Conservation (phyloP, 2,113 vertebrate species). For the Xenus cinereus region DNA sequence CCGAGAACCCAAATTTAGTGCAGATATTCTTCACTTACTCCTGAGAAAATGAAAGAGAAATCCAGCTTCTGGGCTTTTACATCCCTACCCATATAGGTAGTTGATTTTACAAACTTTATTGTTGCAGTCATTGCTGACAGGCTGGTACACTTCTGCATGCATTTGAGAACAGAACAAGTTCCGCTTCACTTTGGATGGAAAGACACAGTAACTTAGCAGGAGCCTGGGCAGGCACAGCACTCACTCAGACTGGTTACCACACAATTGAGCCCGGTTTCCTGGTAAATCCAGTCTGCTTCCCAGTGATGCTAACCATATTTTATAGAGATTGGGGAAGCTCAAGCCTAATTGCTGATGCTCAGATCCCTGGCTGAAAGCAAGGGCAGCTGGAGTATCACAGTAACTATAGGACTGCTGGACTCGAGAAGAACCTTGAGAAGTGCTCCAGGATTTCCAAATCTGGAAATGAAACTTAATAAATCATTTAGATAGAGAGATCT, state of each 20-base stretch:
- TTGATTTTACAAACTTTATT: background rate
- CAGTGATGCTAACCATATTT: background rate
- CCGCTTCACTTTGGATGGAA: conserved; percentile 38
- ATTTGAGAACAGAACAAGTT: conserved; percentile 30
- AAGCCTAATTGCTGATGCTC: background rate
- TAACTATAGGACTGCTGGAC: background rate
- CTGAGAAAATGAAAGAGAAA: background rate
- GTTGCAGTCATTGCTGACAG: conserved; percentile 11
- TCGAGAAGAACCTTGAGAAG: background rate
- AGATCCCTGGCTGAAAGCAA: background rate
- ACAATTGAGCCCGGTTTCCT: conserved; percentile 10
- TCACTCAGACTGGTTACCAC: background rate
- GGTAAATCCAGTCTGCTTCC: conserved; percentile 22
- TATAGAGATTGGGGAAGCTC: background rate
- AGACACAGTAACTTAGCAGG: background rate
- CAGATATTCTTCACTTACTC: background rate
- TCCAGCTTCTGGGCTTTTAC: background rate
- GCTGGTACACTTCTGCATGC: background rate
- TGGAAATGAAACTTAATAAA: background rate
- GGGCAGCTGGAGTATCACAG: background rate
- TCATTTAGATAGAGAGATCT: background rate
- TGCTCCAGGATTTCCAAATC: background rate
- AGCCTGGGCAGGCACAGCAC: background rate
- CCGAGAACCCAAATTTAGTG: background rate
- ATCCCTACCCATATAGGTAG: background rate